These are phyloP conservation scores for Zalophus californianus DNA, from an alignment of 2,797 vertebrate genomes.

Conservation along the genomic window DNA sequence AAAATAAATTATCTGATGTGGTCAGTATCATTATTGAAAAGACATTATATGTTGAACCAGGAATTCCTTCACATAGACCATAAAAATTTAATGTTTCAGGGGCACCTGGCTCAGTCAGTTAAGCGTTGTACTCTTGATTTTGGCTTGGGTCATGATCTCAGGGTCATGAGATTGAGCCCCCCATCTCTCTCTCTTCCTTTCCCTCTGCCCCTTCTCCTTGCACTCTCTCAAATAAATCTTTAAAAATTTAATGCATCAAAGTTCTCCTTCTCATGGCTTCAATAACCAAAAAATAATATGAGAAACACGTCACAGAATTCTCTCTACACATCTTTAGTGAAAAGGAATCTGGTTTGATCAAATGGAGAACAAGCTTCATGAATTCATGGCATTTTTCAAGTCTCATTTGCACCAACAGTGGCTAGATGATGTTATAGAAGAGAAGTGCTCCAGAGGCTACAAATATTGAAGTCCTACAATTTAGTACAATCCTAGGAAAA, in stretches of 20 bases:
- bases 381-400: conserved; percentile 1
- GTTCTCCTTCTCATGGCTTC: not conserved
- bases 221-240: not conserved
- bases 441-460: not conserved
- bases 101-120: not conserved
- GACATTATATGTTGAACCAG: not conserved
- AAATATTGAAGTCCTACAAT: not conserved
- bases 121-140: not conserved
- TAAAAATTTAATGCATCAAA: not conserved
- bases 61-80: not conserved
- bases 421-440: not conserved
- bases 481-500: not conserved
- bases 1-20: conserved; percentile 30
- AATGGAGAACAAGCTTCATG: not conserved
- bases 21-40: conserved; percentile 28
- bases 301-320: not conserved
- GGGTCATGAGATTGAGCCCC: not conserved
- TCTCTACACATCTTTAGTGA: not conserved
- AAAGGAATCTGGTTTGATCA: conserved; percentile 8
- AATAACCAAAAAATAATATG: not conserved
- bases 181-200: not conserved
- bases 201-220: not conserved
- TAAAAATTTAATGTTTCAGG: not conserved
- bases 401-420: not conserved
- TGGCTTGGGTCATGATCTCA: not conserved